A percentile compares a stretch with the other conserved stretches of the same genome.
phyloP scores from a whole-genome alignment of 2,888 invertebrate genomes.

The Pheosia tremula region DNA sequence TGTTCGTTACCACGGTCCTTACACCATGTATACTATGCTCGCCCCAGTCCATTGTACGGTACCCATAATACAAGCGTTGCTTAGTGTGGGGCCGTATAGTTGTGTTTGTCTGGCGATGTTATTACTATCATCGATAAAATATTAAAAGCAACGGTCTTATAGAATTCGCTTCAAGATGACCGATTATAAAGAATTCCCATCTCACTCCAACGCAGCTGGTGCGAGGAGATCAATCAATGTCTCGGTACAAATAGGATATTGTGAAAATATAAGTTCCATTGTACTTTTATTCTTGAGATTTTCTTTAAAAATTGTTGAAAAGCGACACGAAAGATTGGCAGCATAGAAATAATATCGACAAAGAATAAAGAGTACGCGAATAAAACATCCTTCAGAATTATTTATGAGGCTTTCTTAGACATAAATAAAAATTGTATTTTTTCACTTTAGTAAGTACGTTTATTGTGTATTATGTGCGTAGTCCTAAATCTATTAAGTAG shows the following conservation, averaged over 20 bases:
- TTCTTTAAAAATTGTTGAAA: background rate
- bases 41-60: no score
- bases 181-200: background rate
- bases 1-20: no score
- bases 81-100: no score
- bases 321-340: background rate
- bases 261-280: slow-evolving; percentile 6
- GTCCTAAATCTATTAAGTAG: no score
- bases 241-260: slow-evolving; percentile 8
- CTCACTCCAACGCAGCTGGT: slow-evolving; percentile 2
- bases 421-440: background rate
- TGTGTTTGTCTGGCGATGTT: no score
- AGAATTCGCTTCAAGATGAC: background rate
- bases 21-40: no score
- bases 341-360: background rate
- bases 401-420: background rate
- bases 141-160: background rate
- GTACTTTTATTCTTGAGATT: background rate
- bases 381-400: background rate
- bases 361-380: background rate
- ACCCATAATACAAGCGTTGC: no score
- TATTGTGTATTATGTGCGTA: no score
- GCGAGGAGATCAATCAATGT: slow-evolving; percentile 13
- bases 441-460: no score
- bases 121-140: no score